Evolutionary conservation across 2,113 vertebrate species (phyloP).

Genomic region (Octodon degus): DNA sequence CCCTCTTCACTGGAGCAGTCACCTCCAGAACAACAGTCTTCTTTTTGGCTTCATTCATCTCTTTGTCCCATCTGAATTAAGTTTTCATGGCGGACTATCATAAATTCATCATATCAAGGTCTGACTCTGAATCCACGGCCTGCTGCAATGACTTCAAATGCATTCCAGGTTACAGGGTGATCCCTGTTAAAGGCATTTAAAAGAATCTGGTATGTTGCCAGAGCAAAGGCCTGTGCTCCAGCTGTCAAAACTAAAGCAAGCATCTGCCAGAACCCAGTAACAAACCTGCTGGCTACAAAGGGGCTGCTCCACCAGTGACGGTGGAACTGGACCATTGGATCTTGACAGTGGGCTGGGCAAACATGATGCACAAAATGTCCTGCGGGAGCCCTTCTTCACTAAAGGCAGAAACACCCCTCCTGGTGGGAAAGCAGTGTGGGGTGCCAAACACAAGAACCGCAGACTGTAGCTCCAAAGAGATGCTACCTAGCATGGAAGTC

Average conservation of each 20-base stretch:
- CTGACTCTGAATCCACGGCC: neutral
- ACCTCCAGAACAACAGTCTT: neutral
- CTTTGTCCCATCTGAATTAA: slow-evolving; percentile 1
- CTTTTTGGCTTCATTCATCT: neutral
- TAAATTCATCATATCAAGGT: slow-evolving; percentile 22
- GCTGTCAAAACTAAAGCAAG: slow-evolving; percentile 28
- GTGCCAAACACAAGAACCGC: accelerated
- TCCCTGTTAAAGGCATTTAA: slow-evolving; percentile 26
- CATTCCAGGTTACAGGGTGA: slow-evolving; percentile 18
- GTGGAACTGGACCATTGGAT: neutral
- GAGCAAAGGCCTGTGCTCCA: neutral
- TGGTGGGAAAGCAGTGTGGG: neutral
- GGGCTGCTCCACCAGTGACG: neutral
- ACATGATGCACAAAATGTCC: neutral
- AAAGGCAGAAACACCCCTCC: neutral
- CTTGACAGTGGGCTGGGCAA: neutral
- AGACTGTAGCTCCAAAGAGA: neutral
- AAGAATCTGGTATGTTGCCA: slow-evolving; percentile 58
- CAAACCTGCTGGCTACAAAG: neutral
- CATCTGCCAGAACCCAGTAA: neutral
- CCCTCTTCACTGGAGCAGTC: neutral
- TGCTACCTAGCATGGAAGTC: neutral
- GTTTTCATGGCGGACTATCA: neutral
- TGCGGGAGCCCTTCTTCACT: neutral
- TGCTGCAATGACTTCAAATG: slow-evolving; percentile 49